phyloP scores from a whole-genome alignment of 2,113 vertebrate genomes.

The Ahaetulla prasina region DNA sequence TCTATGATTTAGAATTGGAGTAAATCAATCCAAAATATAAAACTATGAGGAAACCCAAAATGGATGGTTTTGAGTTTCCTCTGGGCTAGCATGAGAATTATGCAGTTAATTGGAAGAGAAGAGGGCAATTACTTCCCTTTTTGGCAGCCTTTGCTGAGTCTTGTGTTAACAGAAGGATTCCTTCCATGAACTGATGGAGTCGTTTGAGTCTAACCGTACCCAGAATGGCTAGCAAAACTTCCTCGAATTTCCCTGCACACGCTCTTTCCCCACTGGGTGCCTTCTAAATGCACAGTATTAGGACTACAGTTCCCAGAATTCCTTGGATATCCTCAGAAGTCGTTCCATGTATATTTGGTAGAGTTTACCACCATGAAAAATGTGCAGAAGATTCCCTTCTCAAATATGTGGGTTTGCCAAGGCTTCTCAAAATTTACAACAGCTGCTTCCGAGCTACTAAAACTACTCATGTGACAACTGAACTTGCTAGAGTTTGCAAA shows the following conservation, averaged over 20 bases:
- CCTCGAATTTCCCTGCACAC: not conserved
- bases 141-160: not conserved
- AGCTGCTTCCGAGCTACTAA: not conserved
- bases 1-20: not conserved
- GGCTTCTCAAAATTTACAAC: not conserved
- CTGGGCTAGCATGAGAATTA: not conserved
- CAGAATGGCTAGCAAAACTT: not conserved
- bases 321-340: not conserved
- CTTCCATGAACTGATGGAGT: not conserved
- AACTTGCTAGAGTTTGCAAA: slow-evolving; percentile 11
- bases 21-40: not conserved
- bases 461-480: not conserved
- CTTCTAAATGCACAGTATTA: not conserved
- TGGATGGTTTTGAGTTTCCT: not conserved
- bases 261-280: not conserved
- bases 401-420: not conserved
- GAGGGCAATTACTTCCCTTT: not conserved
- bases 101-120: not conserved
- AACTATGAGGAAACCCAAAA: not conserved
- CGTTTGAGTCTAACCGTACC: not conserved
- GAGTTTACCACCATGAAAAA: not conserved
- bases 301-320: not conserved
- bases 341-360: not conserved
- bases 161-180: not conserved
- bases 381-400: not conserved